Conservation (phyloP, 2,113 vertebrate species). For the Eclectus roratus region DNA sequence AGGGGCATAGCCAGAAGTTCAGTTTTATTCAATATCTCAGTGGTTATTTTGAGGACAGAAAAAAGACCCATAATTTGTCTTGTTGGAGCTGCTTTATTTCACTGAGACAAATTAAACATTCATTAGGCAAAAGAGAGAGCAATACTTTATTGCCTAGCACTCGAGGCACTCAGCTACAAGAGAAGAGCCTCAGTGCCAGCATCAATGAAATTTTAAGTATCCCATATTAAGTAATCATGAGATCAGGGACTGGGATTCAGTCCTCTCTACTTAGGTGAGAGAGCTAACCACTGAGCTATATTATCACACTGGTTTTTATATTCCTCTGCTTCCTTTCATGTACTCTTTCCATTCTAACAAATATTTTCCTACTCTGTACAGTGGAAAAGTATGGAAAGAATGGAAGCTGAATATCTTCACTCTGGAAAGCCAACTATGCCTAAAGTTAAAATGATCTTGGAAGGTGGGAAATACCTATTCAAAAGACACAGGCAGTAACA, state of each 20-base stretch:
- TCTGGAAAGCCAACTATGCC: not conserved
- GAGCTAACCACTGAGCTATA: not conserved
- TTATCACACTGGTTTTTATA: not conserved
- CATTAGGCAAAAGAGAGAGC: slow-evolving; percentile 39
- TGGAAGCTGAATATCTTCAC: not conserved
- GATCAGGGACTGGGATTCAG: not conserved
- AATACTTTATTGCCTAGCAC: slow-evolving; percentile 20
- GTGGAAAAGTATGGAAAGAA: not conserved
- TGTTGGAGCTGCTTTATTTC: slow-evolving; percentile 24
- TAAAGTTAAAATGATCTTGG: not conserved
- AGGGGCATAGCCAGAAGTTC: not conserved
- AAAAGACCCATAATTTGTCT: slow-evolving; percentile 13
- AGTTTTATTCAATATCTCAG: not conserved
- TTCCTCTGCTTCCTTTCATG: not conserved
- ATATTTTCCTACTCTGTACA: not conserved
- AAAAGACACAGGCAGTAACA: not conserved
- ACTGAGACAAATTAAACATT: slow-evolving; percentile 48
- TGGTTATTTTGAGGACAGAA: slow-evolving; percentile 5
- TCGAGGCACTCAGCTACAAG: not conserved
- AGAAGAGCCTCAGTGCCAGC: not conserved
- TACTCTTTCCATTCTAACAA: not conserved
- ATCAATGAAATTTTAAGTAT: slow-evolving; percentile 41
- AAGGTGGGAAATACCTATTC: not conserved
- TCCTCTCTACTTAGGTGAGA: slow-evolving; percentile 11
- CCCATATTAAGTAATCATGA: slow-evolving; percentile 62